These are phyloP conservation scores for Rhinella marina DNA, from an alignment of 2,797 vertebrate genomes.

Conservation along the genomic window DNA sequence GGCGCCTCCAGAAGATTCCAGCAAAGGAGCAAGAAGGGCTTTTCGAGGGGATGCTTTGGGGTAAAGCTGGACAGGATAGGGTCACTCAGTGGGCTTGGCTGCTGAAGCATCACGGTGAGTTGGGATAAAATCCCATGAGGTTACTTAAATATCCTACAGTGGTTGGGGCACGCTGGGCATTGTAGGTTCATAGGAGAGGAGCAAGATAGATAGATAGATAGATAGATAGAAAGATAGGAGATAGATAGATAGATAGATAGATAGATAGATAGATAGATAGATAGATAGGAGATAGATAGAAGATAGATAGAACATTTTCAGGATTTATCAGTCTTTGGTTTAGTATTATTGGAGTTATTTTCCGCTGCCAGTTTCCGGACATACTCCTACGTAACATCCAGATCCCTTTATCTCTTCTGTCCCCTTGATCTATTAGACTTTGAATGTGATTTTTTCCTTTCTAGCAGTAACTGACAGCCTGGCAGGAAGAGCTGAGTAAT, in stretches of 20 bases:
- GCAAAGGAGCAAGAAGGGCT: slow-evolving; percentile 67
- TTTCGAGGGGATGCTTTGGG: slow-evolving; percentile 70
- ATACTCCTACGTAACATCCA: not conserved
- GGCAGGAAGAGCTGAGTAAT: not conserved
- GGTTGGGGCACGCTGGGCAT: not conserved
- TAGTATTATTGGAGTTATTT: too few relatives aligned
- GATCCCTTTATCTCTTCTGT: not conserved
- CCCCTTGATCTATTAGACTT: not conserved
- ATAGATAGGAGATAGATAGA: not conserved
- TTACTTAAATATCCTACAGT: too few relatives aligned
- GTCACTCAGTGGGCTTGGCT: slow-evolving; percentile 71
- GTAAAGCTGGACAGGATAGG: slow-evolving; percentile 73
- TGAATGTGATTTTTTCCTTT: not conserved
- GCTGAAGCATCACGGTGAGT: slow-evolving; percentile 60
- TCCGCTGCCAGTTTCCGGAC: too few relatives aligned
- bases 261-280: not conserved
- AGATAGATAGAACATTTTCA: too few relatives aligned
- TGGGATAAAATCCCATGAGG: not conserved
- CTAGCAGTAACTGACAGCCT: not conserved
- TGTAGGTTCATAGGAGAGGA: not conserved
- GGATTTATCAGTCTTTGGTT: too few relatives aligned
- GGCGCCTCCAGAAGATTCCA: slow-evolving; percentile 27
- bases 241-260: slow-evolving; percentile 1
- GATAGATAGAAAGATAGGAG: not conserved
- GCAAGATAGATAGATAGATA: not conserved